Evolutionary conservation across 2,113 vertebrate species (phyloP).

Genomic region (Copsychus sechellarum): DNA sequence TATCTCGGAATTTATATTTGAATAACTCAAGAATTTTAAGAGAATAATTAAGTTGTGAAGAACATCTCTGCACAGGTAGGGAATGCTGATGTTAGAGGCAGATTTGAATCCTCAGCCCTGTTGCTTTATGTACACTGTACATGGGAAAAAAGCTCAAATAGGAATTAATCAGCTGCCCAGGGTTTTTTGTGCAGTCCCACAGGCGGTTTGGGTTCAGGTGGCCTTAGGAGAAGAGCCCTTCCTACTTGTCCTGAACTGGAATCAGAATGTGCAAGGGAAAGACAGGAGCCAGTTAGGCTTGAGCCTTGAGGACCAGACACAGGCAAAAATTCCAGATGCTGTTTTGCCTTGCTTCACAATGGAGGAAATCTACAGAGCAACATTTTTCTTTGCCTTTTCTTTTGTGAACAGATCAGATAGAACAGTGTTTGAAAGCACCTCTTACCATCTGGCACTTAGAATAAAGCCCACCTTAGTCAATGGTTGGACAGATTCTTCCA

Average conservation of each 20-base stretch:
- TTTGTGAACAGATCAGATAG: background rate
- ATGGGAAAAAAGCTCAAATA: background rate
- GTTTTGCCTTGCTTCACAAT: background rate
- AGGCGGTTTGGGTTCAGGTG: background rate
- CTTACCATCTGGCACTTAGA: background rate
- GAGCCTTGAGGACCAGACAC: background rate
- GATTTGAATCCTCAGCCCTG: background rate
- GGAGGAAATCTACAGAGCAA: background rate
- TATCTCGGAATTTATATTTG: background rate
- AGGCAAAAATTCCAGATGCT: background rate
- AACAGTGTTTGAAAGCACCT: background rate
- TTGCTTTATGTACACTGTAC: background rate
- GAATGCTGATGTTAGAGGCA: background rate
- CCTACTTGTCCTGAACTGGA: background rate
- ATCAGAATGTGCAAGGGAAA: background rate
- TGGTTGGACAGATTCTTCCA: background rate
- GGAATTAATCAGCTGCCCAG: background rate
- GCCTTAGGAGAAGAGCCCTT: background rate
- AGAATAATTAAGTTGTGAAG: background rate
- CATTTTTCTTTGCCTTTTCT: background rate
- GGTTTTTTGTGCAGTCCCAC: background rate
- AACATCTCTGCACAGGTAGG: background rate
- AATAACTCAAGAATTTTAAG: background rate
- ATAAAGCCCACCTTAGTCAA: background rate
- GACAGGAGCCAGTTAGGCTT: background rate